Evolutionary conservation across 2,797 vertebrate species (phyloP).

Genomic region (Sebastes reedi): DNA sequence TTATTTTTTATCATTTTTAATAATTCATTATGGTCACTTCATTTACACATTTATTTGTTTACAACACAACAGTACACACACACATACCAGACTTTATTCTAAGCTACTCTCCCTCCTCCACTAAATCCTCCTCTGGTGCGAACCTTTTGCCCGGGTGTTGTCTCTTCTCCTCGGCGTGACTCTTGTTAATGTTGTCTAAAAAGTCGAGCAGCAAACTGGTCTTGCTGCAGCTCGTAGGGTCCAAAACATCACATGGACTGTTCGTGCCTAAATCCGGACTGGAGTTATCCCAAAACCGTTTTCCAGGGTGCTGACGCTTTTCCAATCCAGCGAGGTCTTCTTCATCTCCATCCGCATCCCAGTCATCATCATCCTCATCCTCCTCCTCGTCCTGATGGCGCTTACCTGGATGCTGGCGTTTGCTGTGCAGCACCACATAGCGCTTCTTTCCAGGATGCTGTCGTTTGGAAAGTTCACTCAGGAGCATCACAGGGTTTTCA

Average conservation of each 20-base stretch:
- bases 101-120: constrained; percentile 75
- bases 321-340: constrained; percentile 71
- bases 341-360: constrained; percentile 65
- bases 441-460: constrained; percentile 90
- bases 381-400: constrained; percentile 72
- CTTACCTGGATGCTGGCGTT: constrained; percentile 85
- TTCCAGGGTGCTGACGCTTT: constrained; percentile 90
- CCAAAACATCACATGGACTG: constrained; percentile 82
- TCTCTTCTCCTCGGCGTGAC: constrained; percentile 84
- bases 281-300: constrained; percentile 81
- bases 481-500: constrained; percentile 62
- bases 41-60: constrained; percentile 63
- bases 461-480: constrained; percentile 83
- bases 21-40: constrained; percentile 49
- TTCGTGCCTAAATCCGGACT: constrained; percentile 73
- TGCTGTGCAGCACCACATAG: constrained; percentile 73
- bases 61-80: constrained; percentile 52
- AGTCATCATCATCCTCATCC: constrained; percentile 64
- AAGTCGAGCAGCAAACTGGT: constrained; percentile 85
- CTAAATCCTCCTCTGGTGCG: constrained; percentile 75
- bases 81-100: neutral
- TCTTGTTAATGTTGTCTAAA: constrained; percentile 83
- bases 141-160: constrained; percentile 91
- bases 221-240: constrained; percentile 82
- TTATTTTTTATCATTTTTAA: constrained; percentile 53